Evolutionary conservation across 1,140 invertebrate species (phyloP), one percentile per base, ranked within the genome.

Genomic region (Drosophila tropicalis): DNA sequence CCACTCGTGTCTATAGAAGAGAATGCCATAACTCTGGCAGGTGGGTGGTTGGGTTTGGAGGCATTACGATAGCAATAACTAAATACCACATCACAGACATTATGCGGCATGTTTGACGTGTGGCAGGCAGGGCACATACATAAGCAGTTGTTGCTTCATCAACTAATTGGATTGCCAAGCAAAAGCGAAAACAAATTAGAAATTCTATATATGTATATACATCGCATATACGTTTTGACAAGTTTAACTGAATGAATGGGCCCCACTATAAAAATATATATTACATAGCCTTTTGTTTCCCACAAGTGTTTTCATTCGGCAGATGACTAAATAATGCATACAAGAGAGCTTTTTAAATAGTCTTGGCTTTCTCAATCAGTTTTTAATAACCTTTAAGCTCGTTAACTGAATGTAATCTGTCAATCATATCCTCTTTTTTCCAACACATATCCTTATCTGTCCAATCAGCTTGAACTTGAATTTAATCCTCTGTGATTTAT

Each of bases 91-190:
- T 71, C 73, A 62, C 70, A 72, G 44, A 62, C 62, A 68, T 68
- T 80, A 73, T 80, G 73, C 55, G 39, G 63, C 60, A 76, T 34
- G 6, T 15, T 54, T 76, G 56, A 41, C 44, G 44, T 51, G 44
- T 51, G 17, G 44, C 44, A 51, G 44, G 17, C 17, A 22, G 34
- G 34, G 29, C 29, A 29, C 5, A 29, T 29, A 29, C 17, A 51
- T 47, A 47, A 47, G 44, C 73, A 77, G 70, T 76, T 68, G 73
- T 76, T 76, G 73, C 73, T 69, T 68, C 67, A 9, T 13, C 66
- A 47, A 34, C 54, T 77, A 87, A 86, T 82, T 79, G 83, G 66
- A 76, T 87, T 70, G 60, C 32, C 66, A 25, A 61, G 47, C n/a
- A 15, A 29, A 54, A 34, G 9, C 17, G 57, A 29, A 39, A 54